Base-by-base conservation (phyloP, 2,113 vertebrate genomes). In the Polyodon spathula region DNA sequence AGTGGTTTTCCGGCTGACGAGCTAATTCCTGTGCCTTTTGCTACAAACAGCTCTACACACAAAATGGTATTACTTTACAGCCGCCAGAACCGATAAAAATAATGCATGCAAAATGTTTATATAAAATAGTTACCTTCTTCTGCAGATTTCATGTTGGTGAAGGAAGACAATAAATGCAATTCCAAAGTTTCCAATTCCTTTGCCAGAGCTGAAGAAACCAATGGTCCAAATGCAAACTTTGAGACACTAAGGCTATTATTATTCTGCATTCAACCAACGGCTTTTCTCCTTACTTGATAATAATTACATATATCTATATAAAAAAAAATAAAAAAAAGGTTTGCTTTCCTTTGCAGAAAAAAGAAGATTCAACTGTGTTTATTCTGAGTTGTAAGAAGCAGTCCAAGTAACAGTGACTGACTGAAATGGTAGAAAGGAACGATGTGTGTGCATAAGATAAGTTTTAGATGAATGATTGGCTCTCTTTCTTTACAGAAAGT, bases 81-180 rank as follows among this genome's bases (percentile, higher is more conserved):
- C n/a, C 12, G 12, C 39, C 44, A 15, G 42, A 46, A 38, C 16
- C 58, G 39, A 14, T 8, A 14, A 59, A n/a, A n/a, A n/a, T n/a
- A 40, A 54, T 17, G n/a, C 15, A n/a, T 14, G 12, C 1, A 11
- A 9, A 10, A 2, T 6, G 42, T 4, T 8, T 7, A 4, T 5
- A 4, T 17, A 16, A 17, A n/a, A n/a, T n/a, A n/a, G 63, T 73
- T 89, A 93, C 92, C 92, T 94, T 95, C 92, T 70, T 94, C 92
- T 58, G 92, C 93, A 59, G 92, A 92, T 83, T 93, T 94, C 93
- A 95, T 94, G 15, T 81, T 82, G 83, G 77, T 54, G 56, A 62
- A 50, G 55, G 73, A 73, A 64, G 64, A 71, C 71, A 76, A 62
- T 68, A 68, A 63, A 68, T 80, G 79, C 72, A 84, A 76, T 82